These are phyloP conservation scores for Omphaloscelis lunosa DNA, from an alignment of 2,888 invertebrate species.

Conservation along the genomic window DNA sequence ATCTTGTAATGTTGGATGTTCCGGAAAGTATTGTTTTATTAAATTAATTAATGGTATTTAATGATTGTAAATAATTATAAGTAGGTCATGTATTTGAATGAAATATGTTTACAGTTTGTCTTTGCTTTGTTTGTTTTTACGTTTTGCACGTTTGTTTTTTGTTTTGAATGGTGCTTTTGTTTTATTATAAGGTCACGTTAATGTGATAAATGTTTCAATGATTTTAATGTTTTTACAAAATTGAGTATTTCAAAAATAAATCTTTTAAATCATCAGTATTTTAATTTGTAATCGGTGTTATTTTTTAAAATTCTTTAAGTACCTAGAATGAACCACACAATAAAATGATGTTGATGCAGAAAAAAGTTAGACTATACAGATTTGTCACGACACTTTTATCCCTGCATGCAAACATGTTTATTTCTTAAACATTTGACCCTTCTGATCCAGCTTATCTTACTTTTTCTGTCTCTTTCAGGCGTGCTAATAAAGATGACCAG, in stretches of 20 bases:
- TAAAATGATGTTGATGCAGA: background rate
- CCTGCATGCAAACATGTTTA: no score
- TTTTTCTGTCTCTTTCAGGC: conserved; percentile 27
- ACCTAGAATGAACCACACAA: background rate
- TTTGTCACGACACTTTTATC: background rate
- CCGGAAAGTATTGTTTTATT: conserved; percentile 52
- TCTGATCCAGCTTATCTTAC: background rate
- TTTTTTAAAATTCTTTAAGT: background rate
- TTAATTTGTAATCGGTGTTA: background rate
- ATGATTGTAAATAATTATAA: conserved; percentile 27
- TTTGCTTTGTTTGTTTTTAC: conserved; percentile 51
- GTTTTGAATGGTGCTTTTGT: conserved; percentile 58
- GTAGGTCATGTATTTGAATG: conserved; percentile 14
- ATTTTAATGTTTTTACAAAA: conserved; percentile 39
- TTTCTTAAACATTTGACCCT: background rate
- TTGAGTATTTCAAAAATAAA: conserved; percentile 48
- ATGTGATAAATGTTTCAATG: conserved; percentile 46
- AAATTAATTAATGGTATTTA: conserved; percentile 20
- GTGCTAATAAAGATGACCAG: conserved; percentile 27
- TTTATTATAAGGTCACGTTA: conserved; percentile 59
- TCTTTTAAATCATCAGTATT: conserved; percentile 25
- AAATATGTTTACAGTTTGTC: conserved; percentile 29
- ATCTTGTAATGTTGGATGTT: conserved; percentile 20
- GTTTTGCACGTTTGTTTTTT: conserved; percentile 58
- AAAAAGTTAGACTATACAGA: background rate